phyloP scores from a whole-genome alignment of 2,888 invertebrate species.

The Habrosyne pyritoides region DNA sequence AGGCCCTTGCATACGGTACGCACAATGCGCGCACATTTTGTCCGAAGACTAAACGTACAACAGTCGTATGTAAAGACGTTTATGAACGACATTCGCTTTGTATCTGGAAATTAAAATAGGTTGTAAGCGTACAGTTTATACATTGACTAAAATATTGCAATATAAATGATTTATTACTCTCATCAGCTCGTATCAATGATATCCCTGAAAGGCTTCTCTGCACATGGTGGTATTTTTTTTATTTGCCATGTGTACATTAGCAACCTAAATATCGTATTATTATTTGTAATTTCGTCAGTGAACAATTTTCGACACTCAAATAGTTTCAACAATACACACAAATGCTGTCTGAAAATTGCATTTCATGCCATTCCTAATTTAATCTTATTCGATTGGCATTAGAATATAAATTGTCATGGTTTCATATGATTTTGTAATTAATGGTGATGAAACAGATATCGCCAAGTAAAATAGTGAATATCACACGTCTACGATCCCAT shows the following conservation, averaged over 20 bases:
- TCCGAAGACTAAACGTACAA: too few relatives aligned
- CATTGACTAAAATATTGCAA: conserved; percentile 50
- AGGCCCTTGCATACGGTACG: not conserved
- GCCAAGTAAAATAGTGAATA: not conserved
- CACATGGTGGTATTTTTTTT: not conserved
- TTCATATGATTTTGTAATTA: not conserved
- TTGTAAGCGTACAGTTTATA: conserved; percentile 51
- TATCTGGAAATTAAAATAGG: conserved; percentile 29
- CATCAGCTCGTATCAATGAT: conserved; percentile 43
- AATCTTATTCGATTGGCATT: not conserved
- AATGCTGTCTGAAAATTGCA: not conserved
- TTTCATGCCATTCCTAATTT: not conserved
- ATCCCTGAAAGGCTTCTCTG: conserved; percentile 32
- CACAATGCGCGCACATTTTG: not conserved
- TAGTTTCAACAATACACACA: conserved; percentile 1
- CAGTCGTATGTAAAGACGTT: conserved; percentile 24
- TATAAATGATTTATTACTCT: conserved; percentile 48
- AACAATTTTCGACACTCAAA: too few relatives aligned
- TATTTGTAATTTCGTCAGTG: too few relatives aligned
- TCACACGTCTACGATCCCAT: not conserved
- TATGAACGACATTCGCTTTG: conserved; percentile 24
- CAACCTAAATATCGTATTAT: too few relatives aligned
- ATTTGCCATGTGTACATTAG: not conserved
- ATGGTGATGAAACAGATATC: not conserved
- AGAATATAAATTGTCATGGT: not conserved